Evolutionary conservation across 2,113 vertebrate species (phyloP).

Genomic region (Cololabis saira): DNA sequence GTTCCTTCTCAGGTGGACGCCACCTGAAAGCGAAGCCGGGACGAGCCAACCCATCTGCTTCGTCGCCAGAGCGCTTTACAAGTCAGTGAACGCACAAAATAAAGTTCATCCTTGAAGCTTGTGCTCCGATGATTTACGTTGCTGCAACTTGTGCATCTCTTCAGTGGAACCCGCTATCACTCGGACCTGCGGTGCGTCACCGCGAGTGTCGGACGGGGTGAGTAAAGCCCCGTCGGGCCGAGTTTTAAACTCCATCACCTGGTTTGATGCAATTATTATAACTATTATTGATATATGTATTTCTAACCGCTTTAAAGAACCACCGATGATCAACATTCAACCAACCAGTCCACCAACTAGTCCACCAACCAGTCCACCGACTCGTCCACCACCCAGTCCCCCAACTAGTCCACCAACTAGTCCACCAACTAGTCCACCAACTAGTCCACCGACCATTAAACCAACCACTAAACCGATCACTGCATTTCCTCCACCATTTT

Average conservation of each 20-base stretch:
- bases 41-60: conserved; percentile 48
- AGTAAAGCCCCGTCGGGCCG: background rate
- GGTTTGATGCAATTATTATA: background rate
- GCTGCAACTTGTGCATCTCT: background rate
- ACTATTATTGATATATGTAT: too few species aligned
- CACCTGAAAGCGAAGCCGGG: background rate
- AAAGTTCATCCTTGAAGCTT: background rate
- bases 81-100: conserved; percentile 16
- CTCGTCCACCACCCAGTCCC: too few species aligned
- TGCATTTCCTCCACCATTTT: too few species aligned
- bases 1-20: conserved; percentile 42
- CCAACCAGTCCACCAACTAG: too few species aligned
- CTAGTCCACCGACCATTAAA: too few species aligned
- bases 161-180: conserved; percentile 16
- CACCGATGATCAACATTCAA: too few species aligned
- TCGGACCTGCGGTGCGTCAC: conserved; percentile 48
- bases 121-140: background rate
- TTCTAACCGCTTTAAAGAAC: too few species aligned
- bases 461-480: too few species aligned
- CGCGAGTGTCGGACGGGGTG: conserved; percentile 22
- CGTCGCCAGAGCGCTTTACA: background rate
- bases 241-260: background rate
- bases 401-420: too few species aligned
- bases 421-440: too few species aligned
- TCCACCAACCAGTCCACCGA: too few species aligned